Conservation (phyloP, 2,797 vertebrate genomes). For the Syngnathus acus region DNA sequence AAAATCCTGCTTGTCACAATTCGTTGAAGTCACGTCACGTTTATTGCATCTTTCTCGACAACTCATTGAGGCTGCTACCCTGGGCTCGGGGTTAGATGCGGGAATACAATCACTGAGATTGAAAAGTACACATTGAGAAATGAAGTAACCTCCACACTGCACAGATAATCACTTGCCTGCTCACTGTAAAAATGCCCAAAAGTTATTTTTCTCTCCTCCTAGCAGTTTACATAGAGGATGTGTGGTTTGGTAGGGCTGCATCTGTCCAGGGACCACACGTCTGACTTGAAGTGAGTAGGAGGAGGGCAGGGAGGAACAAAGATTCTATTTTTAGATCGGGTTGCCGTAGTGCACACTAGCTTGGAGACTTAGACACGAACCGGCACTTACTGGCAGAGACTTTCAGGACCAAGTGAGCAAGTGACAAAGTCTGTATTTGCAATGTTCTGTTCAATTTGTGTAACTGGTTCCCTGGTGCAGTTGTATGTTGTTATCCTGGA, state of each 20-base stretch:
- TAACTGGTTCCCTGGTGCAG: neutral
- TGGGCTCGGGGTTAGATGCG: conserved; percentile 8
- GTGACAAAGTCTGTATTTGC: neutral
- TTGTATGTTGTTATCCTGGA: neutral
- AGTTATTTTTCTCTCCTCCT: conserved; percentile 4
- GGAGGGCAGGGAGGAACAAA: conserved; percentile 50
- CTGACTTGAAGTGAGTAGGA: conserved; percentile 53
- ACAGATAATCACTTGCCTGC: neutral
- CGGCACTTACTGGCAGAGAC: conserved; percentile 1
- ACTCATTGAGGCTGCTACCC: conserved; percentile 14
- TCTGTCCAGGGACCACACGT: conserved; percentile 60
- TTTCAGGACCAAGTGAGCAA: conserved; percentile 1
- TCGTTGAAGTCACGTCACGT: conserved; percentile 42
- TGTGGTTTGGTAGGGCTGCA: conserved; percentile 14
- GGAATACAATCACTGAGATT: neutral
- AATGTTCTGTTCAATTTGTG: neutral
- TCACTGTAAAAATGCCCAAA: neutral
- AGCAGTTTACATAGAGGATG: neutral
- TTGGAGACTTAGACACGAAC: conserved; percentile 19
- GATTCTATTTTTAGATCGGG: conserved; percentile 66
- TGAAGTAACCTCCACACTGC: neutral
- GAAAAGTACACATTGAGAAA: conserved; percentile 13
- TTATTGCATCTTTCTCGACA: conserved; percentile 30
- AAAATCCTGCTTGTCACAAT: conserved; percentile 55
- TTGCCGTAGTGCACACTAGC: conserved; percentile 52